Conservation (phyloP, 1,140 invertebrate genomes). For the Laupala kohalensis region DNA sequence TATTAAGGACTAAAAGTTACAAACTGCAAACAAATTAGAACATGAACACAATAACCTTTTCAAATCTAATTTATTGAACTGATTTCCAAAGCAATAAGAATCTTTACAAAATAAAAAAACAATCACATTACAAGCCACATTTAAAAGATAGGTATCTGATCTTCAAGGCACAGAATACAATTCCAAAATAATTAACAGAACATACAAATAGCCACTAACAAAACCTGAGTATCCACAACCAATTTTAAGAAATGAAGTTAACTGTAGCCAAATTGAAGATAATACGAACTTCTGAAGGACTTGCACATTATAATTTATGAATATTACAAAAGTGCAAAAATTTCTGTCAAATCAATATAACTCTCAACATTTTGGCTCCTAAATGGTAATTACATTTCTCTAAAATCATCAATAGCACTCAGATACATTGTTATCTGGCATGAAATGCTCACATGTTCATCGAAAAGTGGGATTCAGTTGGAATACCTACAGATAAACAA, state of each 20-base stretch:
- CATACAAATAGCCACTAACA: not conserved
- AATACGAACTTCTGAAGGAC: not conserved
- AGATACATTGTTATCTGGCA: conserved; percentile 40
- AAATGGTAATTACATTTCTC: conserved; percentile 25
- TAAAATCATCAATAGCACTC: conserved; percentile 41
- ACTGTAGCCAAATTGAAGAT: not conserved
- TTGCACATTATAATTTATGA: not conserved
- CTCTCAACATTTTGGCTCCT: conserved; percentile 10
- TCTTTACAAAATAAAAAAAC: not conserved
- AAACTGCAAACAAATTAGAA: not conserved
- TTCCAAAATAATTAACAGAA: not conserved
- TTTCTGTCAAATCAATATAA: not conserved
- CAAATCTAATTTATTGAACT: not conserved
- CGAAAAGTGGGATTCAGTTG: not conserved
- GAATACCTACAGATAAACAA: not conserved
- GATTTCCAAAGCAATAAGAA: not conserved
- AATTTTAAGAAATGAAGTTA: not conserved
- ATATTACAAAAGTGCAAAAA: not conserved
- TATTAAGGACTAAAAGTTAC: not conserved
- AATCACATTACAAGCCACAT: not conserved
- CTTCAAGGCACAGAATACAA: not conserved
- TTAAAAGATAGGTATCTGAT: not conserved
- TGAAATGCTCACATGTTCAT: conserved; percentile 12
- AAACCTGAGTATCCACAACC: not conserved
- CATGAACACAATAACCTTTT: not conserved